Base-by-base conservation (phyloP, 2,888 invertebrate species). In the Synanthedon tipuliformis region DNA sequence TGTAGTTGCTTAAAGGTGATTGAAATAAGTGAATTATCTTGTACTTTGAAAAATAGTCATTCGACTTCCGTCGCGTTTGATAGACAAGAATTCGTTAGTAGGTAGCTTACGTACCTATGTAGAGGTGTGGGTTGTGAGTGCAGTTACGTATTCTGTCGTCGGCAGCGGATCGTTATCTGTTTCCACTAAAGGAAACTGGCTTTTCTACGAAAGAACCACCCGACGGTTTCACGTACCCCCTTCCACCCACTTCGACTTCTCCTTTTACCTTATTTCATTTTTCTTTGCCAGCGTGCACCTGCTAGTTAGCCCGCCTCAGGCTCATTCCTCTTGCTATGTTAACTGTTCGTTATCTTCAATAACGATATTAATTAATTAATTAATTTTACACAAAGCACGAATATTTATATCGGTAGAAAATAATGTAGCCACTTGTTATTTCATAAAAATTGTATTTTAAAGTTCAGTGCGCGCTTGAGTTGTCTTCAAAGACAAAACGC, bases 131-230 rank as follows among this genome's bases (percentile, higher is more conserved):
- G 77, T 71, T 78, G 75, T 71, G 73, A 79, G 72, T 83, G 81
- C 80, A 82, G 80, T 82, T 82, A 82, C 81, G 84, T 84, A 84
- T 86, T 85, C 85, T 77, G 82, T 82, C 83, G 86, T 80, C 81
- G 80, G 81, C 79, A 79, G 75, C 71, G 84, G 85, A 86, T 87
- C 86, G 86, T 87, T 86, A 87, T 86, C 87, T 86, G 83, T 86
- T 86, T 84, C 84, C 78, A 87, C 80, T 83, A 81, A 87, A 86
- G 84, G 80, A 85, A 85, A 84, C 86, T 84, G 84, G 76, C 81
- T 85, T 84, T 81, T 80, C 80, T 72, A 75, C 78, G 80, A 82
- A 82, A 78, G 81, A 83, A 78, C 79, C 82, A 71, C 84, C 83
- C 81, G 75, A 66, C 65, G 69, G 73, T 74, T 71, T 74, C 68